Percentiles rank a stretch among this genome's conserved stretches.
These are phyloP conservation scores for Scarus forsteni DNA, from an alignment of 2,797 vertebrate species.

Conservation along the genomic window DNA sequence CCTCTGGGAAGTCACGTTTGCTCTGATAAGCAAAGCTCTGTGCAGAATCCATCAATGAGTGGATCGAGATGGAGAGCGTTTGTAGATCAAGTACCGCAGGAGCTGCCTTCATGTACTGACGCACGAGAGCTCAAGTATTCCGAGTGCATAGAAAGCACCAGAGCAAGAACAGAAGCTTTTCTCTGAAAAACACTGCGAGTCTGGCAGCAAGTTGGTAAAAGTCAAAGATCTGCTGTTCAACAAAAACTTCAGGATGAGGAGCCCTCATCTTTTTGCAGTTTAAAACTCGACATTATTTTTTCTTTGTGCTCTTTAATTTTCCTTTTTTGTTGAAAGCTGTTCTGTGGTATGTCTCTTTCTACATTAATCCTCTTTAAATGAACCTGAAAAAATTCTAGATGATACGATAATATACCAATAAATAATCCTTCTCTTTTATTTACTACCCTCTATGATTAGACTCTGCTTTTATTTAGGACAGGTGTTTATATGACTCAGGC, in stretches of 20 bases:
- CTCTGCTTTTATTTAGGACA: too few relatives aligned
- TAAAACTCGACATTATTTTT: too few relatives aligned
- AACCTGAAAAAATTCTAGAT: too few relatives aligned
- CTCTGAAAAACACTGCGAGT: not conserved
- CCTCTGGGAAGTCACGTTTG: conserved; percentile 70
- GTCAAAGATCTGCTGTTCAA: conserved; percentile 6
- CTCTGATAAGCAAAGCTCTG: conserved; percentile 71
- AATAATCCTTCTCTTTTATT: too few relatives aligned
- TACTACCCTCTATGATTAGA: too few relatives aligned
- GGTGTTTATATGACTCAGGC: too few relatives aligned
- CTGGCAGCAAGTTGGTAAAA: not conserved
- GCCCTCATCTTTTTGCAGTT: too few relatives aligned
- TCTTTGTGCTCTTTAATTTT: too few relatives aligned
- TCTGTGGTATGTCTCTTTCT: too few relatives aligned
- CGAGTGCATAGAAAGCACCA: not conserved
- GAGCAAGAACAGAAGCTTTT: conserved; percentile 5
- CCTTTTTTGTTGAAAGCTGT: too few relatives aligned
- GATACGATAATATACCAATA: too few relatives aligned
- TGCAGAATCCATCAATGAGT: conserved; percentile 52
- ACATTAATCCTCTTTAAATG: too few relatives aligned
- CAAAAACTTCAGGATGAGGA: not conserved
- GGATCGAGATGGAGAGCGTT: conserved; percentile 51
- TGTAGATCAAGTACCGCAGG: conserved; percentile 60
- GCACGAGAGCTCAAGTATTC: conserved; percentile 21
- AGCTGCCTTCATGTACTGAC: conserved; percentile 26